Conservation (phyloP, 2,888 invertebrate genomes). For the Mythimna impura region DNA sequence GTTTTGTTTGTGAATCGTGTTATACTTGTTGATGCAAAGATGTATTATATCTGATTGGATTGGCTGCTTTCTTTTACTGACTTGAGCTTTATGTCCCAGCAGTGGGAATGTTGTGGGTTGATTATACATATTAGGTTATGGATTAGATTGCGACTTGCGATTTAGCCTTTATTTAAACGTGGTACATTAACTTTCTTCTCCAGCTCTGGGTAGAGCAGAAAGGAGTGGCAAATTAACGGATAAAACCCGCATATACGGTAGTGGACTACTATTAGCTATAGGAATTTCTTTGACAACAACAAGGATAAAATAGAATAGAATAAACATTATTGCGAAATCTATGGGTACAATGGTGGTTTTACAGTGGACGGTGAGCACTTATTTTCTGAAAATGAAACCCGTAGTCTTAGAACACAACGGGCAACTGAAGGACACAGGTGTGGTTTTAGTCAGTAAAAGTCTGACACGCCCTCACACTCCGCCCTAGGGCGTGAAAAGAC, state of each 20-base stretch:
- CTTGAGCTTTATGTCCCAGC: neutral
- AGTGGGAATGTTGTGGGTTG: neutral
- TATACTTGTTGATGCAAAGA: neutral
- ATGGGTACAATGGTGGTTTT: no score
- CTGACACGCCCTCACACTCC: no score
- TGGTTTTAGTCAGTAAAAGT: no score
- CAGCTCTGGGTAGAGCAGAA: neutral
- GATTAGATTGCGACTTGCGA: neutral
- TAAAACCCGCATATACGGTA: no score
- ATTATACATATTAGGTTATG: neutral
- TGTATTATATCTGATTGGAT: neutral
- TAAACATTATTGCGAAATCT: no score
- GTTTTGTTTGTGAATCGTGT: constrained; percentile 22
- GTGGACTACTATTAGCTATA: neutral
- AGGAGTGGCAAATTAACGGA: no score
- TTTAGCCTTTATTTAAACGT: neutral
- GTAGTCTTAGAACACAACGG: no score
- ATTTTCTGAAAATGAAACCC: no score
- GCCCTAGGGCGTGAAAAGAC: no score
- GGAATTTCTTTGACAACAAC: neutral
- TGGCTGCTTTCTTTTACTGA: neutral
- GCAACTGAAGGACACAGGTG: no score
- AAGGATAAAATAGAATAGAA: no score
- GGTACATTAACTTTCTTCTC: neutral
- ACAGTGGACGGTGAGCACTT: no score